phyloP scores from a whole-genome alignment of 2,113 vertebrate genomes.

The Eidolon helvum region DNA sequence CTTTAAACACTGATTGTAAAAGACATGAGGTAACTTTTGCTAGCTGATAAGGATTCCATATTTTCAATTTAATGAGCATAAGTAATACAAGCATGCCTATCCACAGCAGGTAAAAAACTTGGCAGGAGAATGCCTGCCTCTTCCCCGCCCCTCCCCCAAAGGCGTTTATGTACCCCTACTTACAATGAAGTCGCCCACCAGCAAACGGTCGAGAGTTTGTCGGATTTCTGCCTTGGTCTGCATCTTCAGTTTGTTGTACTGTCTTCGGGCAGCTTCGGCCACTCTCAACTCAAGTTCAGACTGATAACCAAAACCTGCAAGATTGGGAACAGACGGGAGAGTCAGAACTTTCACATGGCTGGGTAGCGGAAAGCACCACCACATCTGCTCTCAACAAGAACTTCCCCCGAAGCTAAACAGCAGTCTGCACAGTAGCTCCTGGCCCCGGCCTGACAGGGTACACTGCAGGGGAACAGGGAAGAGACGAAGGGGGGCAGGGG shows the following conservation, averaged over 20 bases:
- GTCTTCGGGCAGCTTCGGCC: constrained; percentile 94
- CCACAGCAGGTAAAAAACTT: background rate
- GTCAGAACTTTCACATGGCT: background rate
- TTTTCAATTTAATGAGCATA: background rate
- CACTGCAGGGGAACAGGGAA: background rate
- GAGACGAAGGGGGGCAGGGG: too few species aligned
- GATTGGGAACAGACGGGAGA: background rate
- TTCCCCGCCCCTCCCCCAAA: rapidly evolving
- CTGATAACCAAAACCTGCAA: constrained; percentile 95
- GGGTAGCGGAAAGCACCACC: background rate
- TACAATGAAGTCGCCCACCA: constrained; percentile 98
- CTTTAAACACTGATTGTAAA: background rate
- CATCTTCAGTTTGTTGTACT: constrained; percentile 99
- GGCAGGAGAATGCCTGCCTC: background rate
- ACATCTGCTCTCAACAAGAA: background rate
- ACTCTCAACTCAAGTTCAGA: constrained; percentile 97
- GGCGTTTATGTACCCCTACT: constrained; percentile 71
- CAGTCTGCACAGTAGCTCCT: background rate
- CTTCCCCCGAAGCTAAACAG: background rate
- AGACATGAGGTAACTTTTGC: background rate
- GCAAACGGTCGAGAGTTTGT: constrained; percentile 95
- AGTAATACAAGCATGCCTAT: background rate
- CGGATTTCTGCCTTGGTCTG: constrained; percentile 98
- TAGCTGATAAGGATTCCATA: background rate
- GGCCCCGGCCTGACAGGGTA: background rate